These are phyloP conservation scores for Myathropa florea DNA, from an alignment of 2,888 invertebrate genomes.

Conservation along the genomic window DNA sequence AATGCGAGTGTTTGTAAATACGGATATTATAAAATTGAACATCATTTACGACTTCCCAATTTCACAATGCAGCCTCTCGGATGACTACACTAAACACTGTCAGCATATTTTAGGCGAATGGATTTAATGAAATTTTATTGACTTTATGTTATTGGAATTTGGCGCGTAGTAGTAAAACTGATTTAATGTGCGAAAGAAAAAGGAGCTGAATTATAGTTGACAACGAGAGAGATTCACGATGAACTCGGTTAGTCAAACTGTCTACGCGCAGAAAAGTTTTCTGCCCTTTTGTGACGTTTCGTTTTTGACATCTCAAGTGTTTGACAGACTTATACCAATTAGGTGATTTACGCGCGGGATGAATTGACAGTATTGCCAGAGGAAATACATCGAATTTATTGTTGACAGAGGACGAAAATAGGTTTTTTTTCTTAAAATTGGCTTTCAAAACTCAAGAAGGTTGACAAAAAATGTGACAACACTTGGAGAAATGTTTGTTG, in stretches of 20 bases:
- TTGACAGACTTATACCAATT: conserved; percentile 15
- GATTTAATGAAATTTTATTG: conserved; percentile 5
- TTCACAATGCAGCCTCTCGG: conserved; percentile 49
- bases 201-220: conserved; percentile 40
- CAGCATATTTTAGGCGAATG: conserved; percentile 52
- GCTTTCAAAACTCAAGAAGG: no score
- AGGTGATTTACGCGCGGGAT: conserved; percentile 45
- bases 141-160: conserved; percentile 8
- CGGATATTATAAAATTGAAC: conserved; percentile 66
- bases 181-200: conserved; percentile 11
- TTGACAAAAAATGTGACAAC: no score
- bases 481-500: no score
- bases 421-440: no score
- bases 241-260: conserved; percentile 44
- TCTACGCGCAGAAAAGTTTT: conserved; percentile 57
- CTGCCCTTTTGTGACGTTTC: conserved; percentile 26
- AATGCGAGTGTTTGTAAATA: conserved; percentile 71
- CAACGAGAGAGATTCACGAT: conserved; percentile 17
- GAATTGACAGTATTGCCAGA: conserved; percentile 10
- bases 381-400: not conserved
- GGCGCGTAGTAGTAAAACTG: conserved; percentile 35
- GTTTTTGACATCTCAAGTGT: conserved; percentile 9
- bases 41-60: conserved; percentile 51
- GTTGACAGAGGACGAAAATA: no score
- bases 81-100: conserved; percentile 49